These are phyloP conservation scores for Smittia sp. DNA, from an alignment of 2,888 invertebrate genomes.

Conservation along the genomic window DNA sequence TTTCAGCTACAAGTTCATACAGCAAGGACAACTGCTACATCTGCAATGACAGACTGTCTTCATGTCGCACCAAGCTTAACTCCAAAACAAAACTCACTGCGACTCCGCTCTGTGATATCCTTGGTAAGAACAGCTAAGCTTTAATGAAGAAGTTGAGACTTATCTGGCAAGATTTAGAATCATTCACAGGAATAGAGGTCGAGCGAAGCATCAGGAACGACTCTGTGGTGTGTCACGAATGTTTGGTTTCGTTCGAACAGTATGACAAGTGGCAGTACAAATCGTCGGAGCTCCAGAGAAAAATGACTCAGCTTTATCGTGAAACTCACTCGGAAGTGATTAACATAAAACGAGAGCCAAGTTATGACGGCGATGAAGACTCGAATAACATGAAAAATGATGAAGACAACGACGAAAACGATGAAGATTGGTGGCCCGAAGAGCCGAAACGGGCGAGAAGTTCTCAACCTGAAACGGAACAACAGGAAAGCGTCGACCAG, in stretches of 20 bases:
- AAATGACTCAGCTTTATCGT: neutral
- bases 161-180: neutral
- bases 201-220: neutral
- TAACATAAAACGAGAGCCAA: neutral
- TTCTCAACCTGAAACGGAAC: too few species aligned
- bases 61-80: neutral
- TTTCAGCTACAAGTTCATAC: too few species aligned
- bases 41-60: neutral
- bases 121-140: neutral
- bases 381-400: neutral
- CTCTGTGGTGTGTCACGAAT: neutral
- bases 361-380: neutral
- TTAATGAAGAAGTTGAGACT: neutral
- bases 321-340: neutral
- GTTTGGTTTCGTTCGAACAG: constrained; percentile 5
- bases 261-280: constrained; percentile 4
- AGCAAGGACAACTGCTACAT: neutral
- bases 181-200: neutral
- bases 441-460: neutral
- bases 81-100: neutral
- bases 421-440: neutral
- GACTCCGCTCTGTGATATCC: neutral
- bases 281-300: neutral
- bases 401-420: neutral
- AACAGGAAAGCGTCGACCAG: too few species aligned